Evolutionary conservation across 2,797 vertebrate genomes (phyloP).

Genomic region (Tarsius wallacei): DNA sequence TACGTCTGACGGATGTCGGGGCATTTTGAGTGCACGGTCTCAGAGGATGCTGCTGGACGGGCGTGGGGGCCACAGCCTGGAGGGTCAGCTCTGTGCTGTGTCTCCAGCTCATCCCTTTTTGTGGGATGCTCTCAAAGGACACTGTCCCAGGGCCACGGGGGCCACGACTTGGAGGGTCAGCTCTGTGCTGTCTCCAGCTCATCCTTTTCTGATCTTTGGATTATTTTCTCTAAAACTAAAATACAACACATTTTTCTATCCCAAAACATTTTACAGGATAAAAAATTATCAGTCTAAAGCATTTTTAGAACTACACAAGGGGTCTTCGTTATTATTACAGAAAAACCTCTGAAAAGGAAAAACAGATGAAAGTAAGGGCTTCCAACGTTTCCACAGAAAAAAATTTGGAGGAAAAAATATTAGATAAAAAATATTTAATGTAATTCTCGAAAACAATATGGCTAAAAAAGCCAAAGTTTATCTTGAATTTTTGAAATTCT

Average conservation of each 20-base stretch:
- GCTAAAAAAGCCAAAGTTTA: slow-evolving; percentile 42
- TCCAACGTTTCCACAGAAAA: slow-evolving; percentile 58
- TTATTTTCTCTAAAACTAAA: slow-evolving; percentile 18
- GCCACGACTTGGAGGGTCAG: no score
- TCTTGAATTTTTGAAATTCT: background rate
- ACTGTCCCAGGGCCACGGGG: no score
- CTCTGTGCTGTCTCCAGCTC: background rate
- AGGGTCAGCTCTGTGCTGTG: no score
- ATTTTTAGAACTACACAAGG: background rate
- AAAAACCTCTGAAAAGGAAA: slow-evolving; percentile 15
- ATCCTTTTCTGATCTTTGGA: slow-evolving; percentile 11
- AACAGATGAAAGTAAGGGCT: background rate
- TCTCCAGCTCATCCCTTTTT: background rate
- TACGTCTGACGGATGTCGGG: background rate
- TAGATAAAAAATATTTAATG: background rate
- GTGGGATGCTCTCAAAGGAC: no score
- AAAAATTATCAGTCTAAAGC: slow-evolving; percentile 40
- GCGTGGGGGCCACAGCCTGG: no score
- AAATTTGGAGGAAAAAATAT: background rate
- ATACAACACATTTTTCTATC: background rate
- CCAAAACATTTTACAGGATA: background rate
- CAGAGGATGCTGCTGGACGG: background rate
- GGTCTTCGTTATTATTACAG: slow-evolving; percentile 8
- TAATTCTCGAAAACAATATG: background rate
- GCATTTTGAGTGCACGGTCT: background rate